phyloP scores from a whole-genome alignment of 1,140 invertebrate species.

The Drosophila orena region DNA sequence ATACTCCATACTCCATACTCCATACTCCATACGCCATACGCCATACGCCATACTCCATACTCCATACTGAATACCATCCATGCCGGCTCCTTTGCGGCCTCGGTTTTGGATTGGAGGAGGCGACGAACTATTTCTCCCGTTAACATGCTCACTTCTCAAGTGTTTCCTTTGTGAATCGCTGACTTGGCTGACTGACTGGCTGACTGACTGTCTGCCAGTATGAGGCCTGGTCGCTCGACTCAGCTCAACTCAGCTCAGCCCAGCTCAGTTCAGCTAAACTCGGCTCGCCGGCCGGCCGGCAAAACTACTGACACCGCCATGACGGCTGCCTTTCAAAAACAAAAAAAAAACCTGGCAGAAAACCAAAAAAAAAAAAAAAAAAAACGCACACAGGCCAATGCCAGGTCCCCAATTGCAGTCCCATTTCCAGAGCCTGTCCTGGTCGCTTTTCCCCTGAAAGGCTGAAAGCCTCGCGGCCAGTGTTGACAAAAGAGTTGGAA shows the following conservation, averaged over 20 bases:
- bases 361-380: constrained; percentile 11
- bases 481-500: constrained; percentile 13
- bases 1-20: background rate
- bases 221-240: constrained; percentile 45
- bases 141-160: constrained; percentile 77
- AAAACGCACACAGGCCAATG: constrained; percentile 49
- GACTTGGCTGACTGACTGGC: constrained; percentile 42
- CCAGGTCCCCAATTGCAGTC: constrained; percentile 40
- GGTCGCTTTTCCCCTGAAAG: constrained; percentile 18
- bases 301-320: constrained; percentile 76
- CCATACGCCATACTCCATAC: constrained; percentile 1
- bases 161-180: constrained; percentile 69
- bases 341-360: constrained; percentile 13
- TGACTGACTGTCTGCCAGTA: constrained; percentile 67
- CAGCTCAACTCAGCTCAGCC: no score
- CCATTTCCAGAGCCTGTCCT: constrained; percentile 16
- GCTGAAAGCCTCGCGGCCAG: constrained; percentile 16
- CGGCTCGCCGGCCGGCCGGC: constrained; percentile 52
- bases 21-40: constrained; percentile 5
- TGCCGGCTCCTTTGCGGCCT: constrained; percentile 14
- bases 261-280: no score
- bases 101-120: constrained; percentile 51
- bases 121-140: constrained; percentile 77
- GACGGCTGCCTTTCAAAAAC: constrained; percentile 78
- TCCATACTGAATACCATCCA: background rate